phyloP scores from a whole-genome alignment of 1,140 invertebrate species.

The Zaprionus kolodkinae region DNA sequence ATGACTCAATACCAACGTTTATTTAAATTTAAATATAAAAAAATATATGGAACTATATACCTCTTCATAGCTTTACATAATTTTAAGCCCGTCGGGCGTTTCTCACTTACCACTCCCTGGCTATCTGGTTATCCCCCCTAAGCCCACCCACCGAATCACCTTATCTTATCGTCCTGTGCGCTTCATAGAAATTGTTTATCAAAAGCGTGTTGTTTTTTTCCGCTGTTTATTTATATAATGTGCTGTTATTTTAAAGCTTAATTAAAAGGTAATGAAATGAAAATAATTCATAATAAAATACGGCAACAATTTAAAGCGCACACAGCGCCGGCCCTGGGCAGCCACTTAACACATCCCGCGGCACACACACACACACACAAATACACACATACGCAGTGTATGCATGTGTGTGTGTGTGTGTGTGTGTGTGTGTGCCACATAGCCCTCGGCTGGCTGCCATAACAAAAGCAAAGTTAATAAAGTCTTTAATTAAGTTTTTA shows the following conservation, averaged over 20 bases:
- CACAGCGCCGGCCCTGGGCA: constrained; percentile 13
- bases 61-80: no score
- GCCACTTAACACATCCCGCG: constrained; percentile 10
- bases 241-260: constrained; percentile 54
- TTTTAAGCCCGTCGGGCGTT: no score
- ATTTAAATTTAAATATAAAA: no score
- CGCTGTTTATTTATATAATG: constrained; percentile 48
- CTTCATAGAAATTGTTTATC: constrained; percentile 9
- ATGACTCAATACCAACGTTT: background rate
- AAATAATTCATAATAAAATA: constrained; percentile 56
- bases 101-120: background rate
- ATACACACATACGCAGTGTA: background rate
- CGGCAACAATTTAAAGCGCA: constrained; percentile 31
- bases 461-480: constrained; percentile 69
- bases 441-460: constrained; percentile 15
- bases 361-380: background rate
- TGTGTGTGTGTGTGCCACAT: background rate
- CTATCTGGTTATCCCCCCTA: background rate
- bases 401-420: background rate
- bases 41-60: background rate
- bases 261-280: constrained; percentile 61
- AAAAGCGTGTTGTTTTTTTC: constrained; percentile 21
- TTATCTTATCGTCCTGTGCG: background rate
- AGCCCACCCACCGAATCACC: background rate
- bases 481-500: constrained; percentile 74